Evolutionary conservation across 2,888 invertebrate genomes (phyloP), one percentile per base, ranked within the genome.

Genomic region (Leucophora obtusa): DNA sequence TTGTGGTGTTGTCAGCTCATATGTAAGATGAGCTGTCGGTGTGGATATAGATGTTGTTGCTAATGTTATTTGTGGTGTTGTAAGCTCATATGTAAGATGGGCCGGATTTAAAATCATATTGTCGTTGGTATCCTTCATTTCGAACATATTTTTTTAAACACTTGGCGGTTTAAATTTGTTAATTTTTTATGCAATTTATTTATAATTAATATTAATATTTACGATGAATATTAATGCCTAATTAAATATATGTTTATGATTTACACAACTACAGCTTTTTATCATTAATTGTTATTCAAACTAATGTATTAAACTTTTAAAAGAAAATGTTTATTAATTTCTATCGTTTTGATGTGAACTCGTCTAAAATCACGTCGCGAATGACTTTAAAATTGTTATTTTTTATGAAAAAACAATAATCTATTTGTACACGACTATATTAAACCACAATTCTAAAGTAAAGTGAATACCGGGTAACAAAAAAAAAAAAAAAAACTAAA

Each of bases 301-400:
- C 15, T 33, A 62, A 47, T 53, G 43, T 14, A 47, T 17, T 28
- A 6, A 28, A 8, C 59, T 24, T 28, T 60, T 8, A 38, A 50
- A 59, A 18, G 38, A 62, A 62, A 63, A 43, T 17, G 18, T 65
- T 70, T 9, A 33, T 17, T 56, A 69, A 10, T 24, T 47, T 43
- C 51, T 33, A 56, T 66, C 70, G 59, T 17, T 70, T 74, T 43
- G 70, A 70, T 81, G 76, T 66, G 65, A 74, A 77, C 77, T 74
- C 66, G 73, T 74, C 70, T 66, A 71, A 74, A 81, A 81, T 65
- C 77, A 77, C 73, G 73, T 77, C 73, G 68, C 81, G 62, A 81
- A 71, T 81, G 81, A 81, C 74, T 77, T 77, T 0, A 70, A 65
- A 66, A 58, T 6, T 33, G 15, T 33, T 10, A 28, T 17, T 56